Evolutionary conservation across 2,888 invertebrate genomes (phyloP).

Genomic region (Lysandra coridon): DNA sequence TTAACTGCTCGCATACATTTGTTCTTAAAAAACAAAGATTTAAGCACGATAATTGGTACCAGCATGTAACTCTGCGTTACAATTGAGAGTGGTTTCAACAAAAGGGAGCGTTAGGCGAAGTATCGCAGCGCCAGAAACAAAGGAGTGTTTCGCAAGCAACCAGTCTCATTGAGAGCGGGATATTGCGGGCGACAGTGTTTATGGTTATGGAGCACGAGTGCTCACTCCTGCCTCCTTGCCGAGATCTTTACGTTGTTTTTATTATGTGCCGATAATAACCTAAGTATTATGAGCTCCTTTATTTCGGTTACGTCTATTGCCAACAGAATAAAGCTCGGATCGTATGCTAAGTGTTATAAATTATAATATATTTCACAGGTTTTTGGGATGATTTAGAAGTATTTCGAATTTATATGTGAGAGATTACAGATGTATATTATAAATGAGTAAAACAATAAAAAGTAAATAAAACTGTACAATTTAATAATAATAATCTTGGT

Average conservation of each 20-base stretch:
- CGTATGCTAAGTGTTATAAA: background rate
- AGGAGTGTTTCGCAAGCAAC: slow-evolving; percentile 64
- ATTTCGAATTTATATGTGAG: background rate
- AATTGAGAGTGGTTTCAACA: slow-evolving; percentile 70
- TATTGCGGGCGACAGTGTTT: slow-evolving; percentile 68
- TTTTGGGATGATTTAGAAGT: background rate
- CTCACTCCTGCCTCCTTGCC: slow-evolving; percentile 58
- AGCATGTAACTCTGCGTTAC: slow-evolving; percentile 46
- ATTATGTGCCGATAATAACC: slow-evolving; percentile 45
- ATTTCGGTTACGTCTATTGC: slow-evolving; percentile 33
- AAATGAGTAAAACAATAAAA: background rate
- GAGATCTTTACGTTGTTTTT: slow-evolving; percentile 63
- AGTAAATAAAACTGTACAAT: background rate
- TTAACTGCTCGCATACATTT: background rate
- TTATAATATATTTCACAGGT: background rate
- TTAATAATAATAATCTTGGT: background rate
- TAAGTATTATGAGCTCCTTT: slow-evolving; percentile 39
- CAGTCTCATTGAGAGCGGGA: slow-evolving; percentile 72
- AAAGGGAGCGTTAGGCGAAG: slow-evolving; percentile 74
- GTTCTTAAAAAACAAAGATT: slow-evolving; percentile 4
- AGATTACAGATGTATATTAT: background rate
- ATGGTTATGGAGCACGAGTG: slow-evolving; percentile 64
- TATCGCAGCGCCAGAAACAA: slow-evolving; percentile 73
- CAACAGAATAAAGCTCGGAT: slow-evolving; percentile 13
- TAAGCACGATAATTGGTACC: slow-evolving; percentile 32